These are phyloP conservation scores for Seriola dumerili DNA, from an alignment of 2,113 vertebrate species.

Conservation along the genomic window DNA sequence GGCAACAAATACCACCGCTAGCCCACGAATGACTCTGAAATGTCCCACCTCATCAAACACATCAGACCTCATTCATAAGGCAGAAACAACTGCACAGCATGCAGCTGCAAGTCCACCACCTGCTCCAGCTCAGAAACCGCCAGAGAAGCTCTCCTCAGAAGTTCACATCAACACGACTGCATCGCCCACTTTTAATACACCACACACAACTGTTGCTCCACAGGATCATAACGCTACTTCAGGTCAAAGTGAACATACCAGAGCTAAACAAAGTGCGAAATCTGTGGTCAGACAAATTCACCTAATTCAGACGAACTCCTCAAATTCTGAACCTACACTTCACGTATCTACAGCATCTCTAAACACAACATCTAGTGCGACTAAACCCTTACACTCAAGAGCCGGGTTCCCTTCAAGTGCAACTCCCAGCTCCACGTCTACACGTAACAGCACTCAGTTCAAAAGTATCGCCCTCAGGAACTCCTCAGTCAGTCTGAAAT, in stretches of 20 bases:
- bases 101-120: not conserved
- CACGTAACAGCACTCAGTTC: not conserved
- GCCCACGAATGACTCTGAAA: slow-evolving; percentile 11
- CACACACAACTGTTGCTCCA: not conserved
- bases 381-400: slow-evolving; percentile 15
- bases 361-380: slow-evolving; percentile 1
- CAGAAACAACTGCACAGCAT: not conserved
- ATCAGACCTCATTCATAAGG: slow-evolving; percentile 20
- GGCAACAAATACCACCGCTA: not conserved
- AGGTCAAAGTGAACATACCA: slow-evolving; percentile 7
- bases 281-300: not conserved
- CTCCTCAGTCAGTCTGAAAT: slow-evolving; percentile 39
- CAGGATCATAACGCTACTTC: slow-evolving; percentile 11
- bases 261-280: slow-evolving; percentile 11
- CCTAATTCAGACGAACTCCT: not conserved
- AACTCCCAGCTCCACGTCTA: slow-evolving; percentile 18
- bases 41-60: not conserved
- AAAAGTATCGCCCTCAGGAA: slow-evolving; percentile 48
- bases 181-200: not conserved
- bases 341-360: slow-evolving; percentile 22
- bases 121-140: not conserved
- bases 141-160: slow-evolving; percentile 10
- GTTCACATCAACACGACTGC: not conserved
- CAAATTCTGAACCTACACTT: slow-evolving; percentile 44
- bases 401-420: not conserved